Evolutionary conservation across 2,888 invertebrate species (phyloP).

Genomic region (Cylloceria caligata): DNA sequence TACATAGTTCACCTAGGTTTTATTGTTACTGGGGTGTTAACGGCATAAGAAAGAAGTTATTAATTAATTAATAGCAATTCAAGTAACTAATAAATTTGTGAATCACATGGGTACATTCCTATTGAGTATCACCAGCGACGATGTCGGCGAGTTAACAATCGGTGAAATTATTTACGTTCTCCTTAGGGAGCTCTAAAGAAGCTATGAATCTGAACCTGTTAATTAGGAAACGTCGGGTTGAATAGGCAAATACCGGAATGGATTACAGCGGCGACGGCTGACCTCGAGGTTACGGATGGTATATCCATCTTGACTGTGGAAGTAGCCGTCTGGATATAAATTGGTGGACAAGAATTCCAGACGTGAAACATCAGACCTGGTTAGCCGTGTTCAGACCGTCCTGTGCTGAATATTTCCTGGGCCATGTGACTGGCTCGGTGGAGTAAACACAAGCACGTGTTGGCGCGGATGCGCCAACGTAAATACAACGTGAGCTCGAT

Average conservation of each 20-base stretch:
- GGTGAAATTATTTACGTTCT: conserved; percentile 35
- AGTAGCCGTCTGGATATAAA: conserved; percentile 53
- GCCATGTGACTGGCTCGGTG: conserved; percentile 75
- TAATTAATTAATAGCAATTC: too few relatives aligned
- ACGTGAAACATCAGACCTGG: conserved; percentile 62
- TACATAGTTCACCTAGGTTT: too few relatives aligned
- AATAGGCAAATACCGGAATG: conserved; percentile 44
- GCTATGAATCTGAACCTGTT: conserved; percentile 65
- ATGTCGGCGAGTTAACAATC: conserved; percentile 11
- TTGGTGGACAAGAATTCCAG: conserved; percentile 48
- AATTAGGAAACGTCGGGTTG: conserved; percentile 51
- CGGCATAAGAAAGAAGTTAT: too few relatives aligned
- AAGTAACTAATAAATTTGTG: too few relatives aligned
- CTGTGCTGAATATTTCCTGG: conserved; percentile 54
- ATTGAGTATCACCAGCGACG: conserved; percentile 12
- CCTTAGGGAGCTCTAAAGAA: conserved; percentile 41
- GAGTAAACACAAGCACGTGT: conserved; percentile 84
- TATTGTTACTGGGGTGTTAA: too few relatives aligned
- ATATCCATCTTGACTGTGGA: conserved; percentile 27
- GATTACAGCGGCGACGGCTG: conserved; percentile 13
- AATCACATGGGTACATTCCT: conserved; percentile 7
- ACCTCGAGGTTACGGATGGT: conserved; percentile 51
- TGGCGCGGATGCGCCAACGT: conserved; percentile 77
- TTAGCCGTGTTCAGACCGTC: conserved; percentile 11
- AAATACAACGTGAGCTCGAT: conserved; percentile 10